Percentiles rank a stretch among this genome's conserved stretches.
Conservation (phyloP, 2,888 invertebrate species). For the Tetranychus piercei region DNA sequence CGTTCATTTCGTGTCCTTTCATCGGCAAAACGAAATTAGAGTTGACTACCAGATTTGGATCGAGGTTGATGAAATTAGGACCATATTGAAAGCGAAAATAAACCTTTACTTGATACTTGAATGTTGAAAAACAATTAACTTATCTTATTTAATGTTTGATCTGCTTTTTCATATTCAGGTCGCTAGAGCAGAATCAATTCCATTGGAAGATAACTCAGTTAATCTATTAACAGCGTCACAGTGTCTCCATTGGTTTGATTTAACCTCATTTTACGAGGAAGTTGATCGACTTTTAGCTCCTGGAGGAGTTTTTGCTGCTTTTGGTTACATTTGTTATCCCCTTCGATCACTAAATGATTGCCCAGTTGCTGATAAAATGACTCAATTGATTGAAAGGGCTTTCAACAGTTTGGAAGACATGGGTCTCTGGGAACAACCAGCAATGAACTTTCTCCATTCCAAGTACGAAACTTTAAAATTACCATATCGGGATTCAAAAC, state of each 20-base stretch:
- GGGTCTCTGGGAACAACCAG: background rate
- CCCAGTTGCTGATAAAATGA: background rate
- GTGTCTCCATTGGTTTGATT: constrained; percentile 37
- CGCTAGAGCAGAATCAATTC: constrained; percentile 33
- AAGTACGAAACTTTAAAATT: constrained; percentile 28
- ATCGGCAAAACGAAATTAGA: background rate
- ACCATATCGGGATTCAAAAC: constrained; percentile 27
- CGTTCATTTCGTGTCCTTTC: background rate
- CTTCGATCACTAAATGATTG: background rate
- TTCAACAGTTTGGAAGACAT: background rate
- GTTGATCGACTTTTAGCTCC: constrained; percentile 33
- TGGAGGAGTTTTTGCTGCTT: constrained; percentile 33
- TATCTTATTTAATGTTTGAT: background rate
- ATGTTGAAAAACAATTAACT: constrained; percentile 11
- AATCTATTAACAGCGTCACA: constrained; percentile 35
- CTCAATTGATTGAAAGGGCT: background rate
- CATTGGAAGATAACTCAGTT: constrained; percentile 29
- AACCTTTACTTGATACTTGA: background rate
- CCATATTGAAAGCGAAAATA: background rate
- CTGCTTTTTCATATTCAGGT: constrained; percentile 27
- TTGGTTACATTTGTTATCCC: constrained; percentile 9
- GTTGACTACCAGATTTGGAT: too few species aligned
- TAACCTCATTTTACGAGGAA: constrained; percentile 34
- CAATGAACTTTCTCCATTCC: constrained; percentile 20
- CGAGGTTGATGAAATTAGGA: constrained; percentile 23